Evolutionary conservation across 2,113 vertebrate genomes (phyloP).

Genomic region (Shinisaurus crocodilurus): DNA sequence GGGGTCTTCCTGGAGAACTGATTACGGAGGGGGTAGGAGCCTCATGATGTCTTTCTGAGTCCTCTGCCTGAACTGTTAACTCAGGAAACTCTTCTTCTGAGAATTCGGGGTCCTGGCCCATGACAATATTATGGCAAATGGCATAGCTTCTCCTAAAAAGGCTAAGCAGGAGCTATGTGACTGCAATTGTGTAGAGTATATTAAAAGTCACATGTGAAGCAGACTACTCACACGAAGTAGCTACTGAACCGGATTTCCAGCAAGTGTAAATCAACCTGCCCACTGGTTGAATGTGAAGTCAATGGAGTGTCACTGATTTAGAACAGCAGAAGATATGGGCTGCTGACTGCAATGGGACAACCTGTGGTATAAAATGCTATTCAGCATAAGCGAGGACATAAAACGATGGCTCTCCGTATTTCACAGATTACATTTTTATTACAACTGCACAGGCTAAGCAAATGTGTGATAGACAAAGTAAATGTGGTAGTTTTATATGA

Average conservation of each 20-base stretch:
- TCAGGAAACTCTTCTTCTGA: too few relatives aligned
- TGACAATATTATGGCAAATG: background rate
- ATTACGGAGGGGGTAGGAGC: too few relatives aligned
- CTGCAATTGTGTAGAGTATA: too few relatives aligned
- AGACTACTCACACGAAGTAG: background rate
- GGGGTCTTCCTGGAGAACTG: too few relatives aligned
- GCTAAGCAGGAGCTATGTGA: background rate
- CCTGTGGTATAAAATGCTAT: background rate
- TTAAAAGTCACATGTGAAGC: background rate
- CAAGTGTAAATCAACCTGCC: background rate
- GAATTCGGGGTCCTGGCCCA: too few relatives aligned
- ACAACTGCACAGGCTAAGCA: background rate
- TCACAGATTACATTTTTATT: constrained; percentile 28
- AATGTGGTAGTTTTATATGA: background rate
- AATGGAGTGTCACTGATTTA: constrained; percentile 3
- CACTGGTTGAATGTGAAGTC: background rate
- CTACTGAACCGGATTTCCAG: background rate
- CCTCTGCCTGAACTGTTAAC: too few relatives aligned
- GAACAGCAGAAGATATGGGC: background rate
- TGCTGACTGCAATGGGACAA: background rate
- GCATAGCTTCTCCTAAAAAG: background rate
- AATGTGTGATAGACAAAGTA: background rate
- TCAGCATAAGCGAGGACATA: background rate
- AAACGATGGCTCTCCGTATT: background rate
- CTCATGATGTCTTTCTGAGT: too few relatives aligned